These are phyloP conservation scores for Athene cunicularia DNA, from an alignment of 2,113 vertebrate species.

Conservation along the genomic window DNA sequence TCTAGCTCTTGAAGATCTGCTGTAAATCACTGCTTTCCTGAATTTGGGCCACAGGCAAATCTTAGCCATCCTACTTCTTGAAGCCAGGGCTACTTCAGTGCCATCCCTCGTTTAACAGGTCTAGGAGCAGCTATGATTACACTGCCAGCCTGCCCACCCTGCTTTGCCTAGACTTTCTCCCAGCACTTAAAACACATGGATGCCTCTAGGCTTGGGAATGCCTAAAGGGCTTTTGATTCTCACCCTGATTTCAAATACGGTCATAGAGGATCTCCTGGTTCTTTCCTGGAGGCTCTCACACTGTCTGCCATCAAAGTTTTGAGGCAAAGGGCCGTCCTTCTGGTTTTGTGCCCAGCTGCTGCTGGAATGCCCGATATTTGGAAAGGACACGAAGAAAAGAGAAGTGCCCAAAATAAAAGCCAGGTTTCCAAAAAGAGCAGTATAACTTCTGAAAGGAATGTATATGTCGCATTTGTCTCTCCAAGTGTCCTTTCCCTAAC, in stretches of 20 bases:
- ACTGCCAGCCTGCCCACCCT: not conserved
- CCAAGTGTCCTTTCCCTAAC: not conserved
- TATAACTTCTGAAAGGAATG: not conserved
- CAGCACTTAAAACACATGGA: not conserved
- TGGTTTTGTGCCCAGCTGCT: not conserved
- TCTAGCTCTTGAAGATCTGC: not conserved
- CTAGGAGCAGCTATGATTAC: too few relatives aligned
- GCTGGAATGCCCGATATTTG: not conserved
- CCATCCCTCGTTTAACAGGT: not conserved
- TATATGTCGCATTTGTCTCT: not conserved
- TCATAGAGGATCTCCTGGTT: not conserved
- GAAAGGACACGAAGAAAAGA: not conserved
- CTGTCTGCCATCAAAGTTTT: not conserved
- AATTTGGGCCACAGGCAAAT: not conserved
- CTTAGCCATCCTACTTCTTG: not conserved
- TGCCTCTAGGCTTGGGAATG: not conserved
- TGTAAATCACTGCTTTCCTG: not conserved
- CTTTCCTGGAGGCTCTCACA: not conserved
- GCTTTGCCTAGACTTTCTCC: not conserved
- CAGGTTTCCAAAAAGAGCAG: rapidly evolving
- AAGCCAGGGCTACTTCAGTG: not conserved
- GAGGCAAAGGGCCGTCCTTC: not conserved
- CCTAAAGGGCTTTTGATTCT: not conserved
- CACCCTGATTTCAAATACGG: not conserved
- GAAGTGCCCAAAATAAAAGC: not conserved